phyloP scores from a whole-genome alignment of 2,113 vertebrate species.

The Smithornis capensis region DNA sequence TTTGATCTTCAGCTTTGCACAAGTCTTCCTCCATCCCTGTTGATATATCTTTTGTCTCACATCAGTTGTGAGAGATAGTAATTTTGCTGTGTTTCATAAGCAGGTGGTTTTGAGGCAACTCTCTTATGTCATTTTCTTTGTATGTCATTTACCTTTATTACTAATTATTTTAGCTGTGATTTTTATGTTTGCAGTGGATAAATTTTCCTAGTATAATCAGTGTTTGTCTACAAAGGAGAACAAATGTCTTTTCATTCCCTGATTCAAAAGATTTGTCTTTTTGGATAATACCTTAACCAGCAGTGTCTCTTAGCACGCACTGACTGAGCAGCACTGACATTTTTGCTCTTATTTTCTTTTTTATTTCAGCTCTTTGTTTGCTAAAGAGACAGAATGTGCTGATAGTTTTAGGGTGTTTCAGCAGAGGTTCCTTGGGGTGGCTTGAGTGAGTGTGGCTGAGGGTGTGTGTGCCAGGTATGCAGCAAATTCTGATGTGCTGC shows the following conservation, averaged over 20 bases:
- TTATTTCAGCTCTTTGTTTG: neutral
- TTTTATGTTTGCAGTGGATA: neutral
- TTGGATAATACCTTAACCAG: neutral
- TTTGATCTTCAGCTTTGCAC: neutral
- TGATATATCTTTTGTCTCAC: neutral
- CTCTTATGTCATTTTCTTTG: neutral
- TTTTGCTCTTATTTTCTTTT: neutral
- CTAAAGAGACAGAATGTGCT: neutral
- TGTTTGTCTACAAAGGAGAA: neutral
- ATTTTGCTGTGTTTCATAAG: neutral
- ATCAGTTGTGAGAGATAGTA: neutral
- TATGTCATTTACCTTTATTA: neutral
- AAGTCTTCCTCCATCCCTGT: neutral
- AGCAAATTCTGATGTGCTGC: neutral
- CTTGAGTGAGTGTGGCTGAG: accelerated
- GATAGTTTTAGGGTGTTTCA: neutral
- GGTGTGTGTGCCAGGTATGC: neutral
- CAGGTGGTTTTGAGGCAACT: neutral
- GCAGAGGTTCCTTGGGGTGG: neutral
- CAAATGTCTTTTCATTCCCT: neutral
- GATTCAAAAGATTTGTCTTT: neutral
- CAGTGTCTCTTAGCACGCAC: neutral
- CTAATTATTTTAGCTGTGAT: slow-evolving; percentile 8
- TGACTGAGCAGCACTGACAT: neutral
- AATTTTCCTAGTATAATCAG: neutral